These are phyloP conservation scores for Styela clava DNA, from an alignment of 23 tunicate genomes.

Conservation along the genomic window DNA sequence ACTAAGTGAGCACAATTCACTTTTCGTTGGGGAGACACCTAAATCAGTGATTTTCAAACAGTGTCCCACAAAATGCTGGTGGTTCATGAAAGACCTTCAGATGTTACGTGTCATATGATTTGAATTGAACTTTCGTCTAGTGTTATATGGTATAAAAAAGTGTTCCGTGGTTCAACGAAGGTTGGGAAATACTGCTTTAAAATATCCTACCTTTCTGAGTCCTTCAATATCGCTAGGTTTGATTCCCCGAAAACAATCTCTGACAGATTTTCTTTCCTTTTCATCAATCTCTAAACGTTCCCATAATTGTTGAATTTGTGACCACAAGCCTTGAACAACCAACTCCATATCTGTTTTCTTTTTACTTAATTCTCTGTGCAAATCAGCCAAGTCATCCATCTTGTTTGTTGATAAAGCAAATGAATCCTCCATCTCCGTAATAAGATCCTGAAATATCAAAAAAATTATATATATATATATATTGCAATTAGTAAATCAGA, in stretches of 20 bases:
- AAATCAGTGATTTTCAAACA: too few relatives aligned
- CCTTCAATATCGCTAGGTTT: slow-evolving; percentile 40
- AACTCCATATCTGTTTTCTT: slow-evolving; percentile 38
- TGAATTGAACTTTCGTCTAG: too few relatives aligned
- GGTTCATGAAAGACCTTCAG: too few relatives aligned
- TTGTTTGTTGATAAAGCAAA: slow-evolving; percentile 28
- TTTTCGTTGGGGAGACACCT: too few relatives aligned
- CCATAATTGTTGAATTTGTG: slow-evolving; percentile 53
- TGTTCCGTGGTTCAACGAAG: too few relatives aligned
- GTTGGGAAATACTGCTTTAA: too few relatives aligned
- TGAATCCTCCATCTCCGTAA: slow-evolving; percentile 30
- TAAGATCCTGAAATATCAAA: slow-evolving; percentile 27
- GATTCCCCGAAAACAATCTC: slow-evolving; percentile 39
- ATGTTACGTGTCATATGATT: too few relatives aligned
- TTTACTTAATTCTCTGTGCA: slow-evolving; percentile 37
- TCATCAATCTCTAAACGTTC: slow-evolving; percentile 50
- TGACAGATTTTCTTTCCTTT: slow-evolving; percentile 25
- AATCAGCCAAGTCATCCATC: slow-evolving; percentile 60
- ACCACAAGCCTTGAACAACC: slow-evolving; percentile 52
- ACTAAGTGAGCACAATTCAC: too few relatives aligned
- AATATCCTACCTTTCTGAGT: slow-evolving; percentile 52
- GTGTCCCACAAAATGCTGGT: too few relatives aligned
- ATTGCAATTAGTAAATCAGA: not conserved
- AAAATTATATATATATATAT: not conserved
- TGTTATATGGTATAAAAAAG: too few relatives aligned